These are phyloP conservation scores for Isotomurus palustris DNA, from an alignment of 2,888 invertebrate species.

Conservation along the genomic window DNA sequence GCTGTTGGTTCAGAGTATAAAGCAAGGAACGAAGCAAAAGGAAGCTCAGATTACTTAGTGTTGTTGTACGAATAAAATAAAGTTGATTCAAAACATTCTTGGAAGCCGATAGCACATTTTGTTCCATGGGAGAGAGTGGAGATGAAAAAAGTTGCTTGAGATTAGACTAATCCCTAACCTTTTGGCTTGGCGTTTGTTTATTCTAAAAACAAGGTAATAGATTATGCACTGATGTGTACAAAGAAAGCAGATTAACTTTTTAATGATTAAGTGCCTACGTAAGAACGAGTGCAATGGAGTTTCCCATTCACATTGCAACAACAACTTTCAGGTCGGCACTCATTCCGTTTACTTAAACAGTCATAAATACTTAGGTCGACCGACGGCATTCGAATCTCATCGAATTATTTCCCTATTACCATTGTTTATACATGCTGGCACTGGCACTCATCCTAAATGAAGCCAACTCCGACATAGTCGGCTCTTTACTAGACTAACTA, in stretches of 20 bases:
- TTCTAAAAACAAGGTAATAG: constrained; percentile 8
- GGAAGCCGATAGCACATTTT: too few relatives aligned
- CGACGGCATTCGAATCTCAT: not conserved
- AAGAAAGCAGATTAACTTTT: constrained; percentile 2
- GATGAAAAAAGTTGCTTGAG: too few relatives aligned
- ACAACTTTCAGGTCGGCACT: not conserved
- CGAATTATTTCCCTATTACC: not conserved
- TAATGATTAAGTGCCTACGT: constrained; percentile 4
- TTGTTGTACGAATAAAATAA: too few relatives aligned
- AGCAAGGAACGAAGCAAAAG: too few relatives aligned
- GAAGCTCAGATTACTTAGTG: too few relatives aligned
- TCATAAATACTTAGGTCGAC: constrained; percentile 1
- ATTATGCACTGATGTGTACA: constrained; percentile 2
- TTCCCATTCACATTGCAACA: not conserved
- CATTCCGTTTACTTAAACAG: constrained; percentile 3
- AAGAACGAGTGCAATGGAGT: too few relatives aligned
- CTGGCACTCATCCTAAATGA: too few relatives aligned
- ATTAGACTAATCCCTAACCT: constrained; percentile 4
- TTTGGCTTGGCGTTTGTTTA: not conserved
- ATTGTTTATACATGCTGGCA: constrained; percentile 5
- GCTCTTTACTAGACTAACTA: not conserved
- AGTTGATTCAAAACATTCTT: too few relatives aligned
- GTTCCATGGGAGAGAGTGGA: too few relatives aligned
- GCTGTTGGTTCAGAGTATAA: too few relatives aligned
- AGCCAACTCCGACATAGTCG: too few relatives aligned